Percentiles rank a stretch among this genome's conserved stretches.
Evolutionary conservation across 2,888 invertebrate genomes (phyloP).

Genomic region (Drosophila colorata): DNA sequence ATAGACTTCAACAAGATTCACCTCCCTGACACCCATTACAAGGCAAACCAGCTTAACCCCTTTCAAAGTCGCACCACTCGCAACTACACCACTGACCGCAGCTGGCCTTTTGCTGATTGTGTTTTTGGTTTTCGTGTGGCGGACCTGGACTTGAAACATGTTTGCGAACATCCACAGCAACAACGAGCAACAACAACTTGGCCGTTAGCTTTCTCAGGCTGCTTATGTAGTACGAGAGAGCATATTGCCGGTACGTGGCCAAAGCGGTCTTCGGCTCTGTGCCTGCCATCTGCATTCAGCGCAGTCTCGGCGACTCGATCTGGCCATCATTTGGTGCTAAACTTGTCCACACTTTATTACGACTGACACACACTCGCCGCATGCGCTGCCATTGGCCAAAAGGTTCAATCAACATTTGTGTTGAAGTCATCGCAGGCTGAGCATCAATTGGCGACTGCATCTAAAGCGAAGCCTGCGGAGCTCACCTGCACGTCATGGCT

Average conservation of each 20-base stretch:
- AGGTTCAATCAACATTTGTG: conserved; percentile 59
- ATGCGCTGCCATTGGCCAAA: conserved; percentile 37
- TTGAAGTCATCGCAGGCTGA: conserved; percentile 25
- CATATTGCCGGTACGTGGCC: conserved; percentile 36
- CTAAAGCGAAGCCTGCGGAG: conserved; percentile 2
- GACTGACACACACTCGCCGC: conserved; percentile 51
- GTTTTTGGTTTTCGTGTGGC: conserved; percentile 61
- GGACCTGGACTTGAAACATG: conserved; percentile 65
- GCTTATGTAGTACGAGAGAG: conserved; percentile 19
- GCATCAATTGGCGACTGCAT: conserved; percentile 40
- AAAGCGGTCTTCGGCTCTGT: conserved; percentile 18
- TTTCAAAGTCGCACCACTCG: neutral
- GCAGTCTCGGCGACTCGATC: conserved; percentile 27
- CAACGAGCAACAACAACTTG: conserved; percentile 20
- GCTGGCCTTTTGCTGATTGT: conserved; percentile 48
- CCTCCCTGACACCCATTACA: neutral
- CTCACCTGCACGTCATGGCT: conserved; percentile 66
- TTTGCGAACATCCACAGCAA: conserved; percentile 41
- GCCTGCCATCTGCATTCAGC: conserved; percentile 26
- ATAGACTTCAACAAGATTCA: neutral
- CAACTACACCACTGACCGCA: conserved; percentile 40
- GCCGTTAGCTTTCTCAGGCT: conserved; percentile 68
- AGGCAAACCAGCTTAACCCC: neutral
- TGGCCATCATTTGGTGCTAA: conserved; percentile 69
- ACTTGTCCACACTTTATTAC: conserved; percentile 79